Evolutionary conservation across 2,888 invertebrate species (phyloP), one percentile per base, ranked within the genome.

Genomic region (Plagodis pulveraria): DNA sequence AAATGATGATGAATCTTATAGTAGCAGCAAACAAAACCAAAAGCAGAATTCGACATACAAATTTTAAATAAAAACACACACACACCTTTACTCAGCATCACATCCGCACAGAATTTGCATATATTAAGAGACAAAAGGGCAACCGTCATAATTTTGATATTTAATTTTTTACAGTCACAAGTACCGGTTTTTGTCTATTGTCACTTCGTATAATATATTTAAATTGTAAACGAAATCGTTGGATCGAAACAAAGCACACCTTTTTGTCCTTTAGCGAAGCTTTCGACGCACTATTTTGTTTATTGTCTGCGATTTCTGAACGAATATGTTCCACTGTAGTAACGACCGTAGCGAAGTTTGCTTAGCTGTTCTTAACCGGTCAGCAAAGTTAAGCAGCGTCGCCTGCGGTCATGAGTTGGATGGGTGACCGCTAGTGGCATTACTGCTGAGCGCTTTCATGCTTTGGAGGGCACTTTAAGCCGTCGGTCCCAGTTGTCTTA

Each of bases 131-230:
- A 89, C 87, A 89, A 91, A 89, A 81, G 81, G 73, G 70, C 75
- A 81, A 81, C 86, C 86, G 87, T 88, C 86, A 91, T 92, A 92
- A 90, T 90, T 91, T 87, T 85, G 85, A 87, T 90, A 88, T 91
- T 89, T 89, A 90, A 89, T 92, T 91, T 90, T 91, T 87, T 87
- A 89, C 89, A 80, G 84, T 88, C 83, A 89, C 89, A 89, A 91
- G 91, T 91, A 92, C 91, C 89, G 90, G 89, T 89, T 88, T 82
- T 84, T 80, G 80, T 89, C 89, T 89, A 90, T 91, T 91, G 91
- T 91, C 88, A 85, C 84, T 71, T 74, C 78, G 86, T 81, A 84
- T 87, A 86, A 90, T 87, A 87, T 91, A 90, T 92, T 91, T 86
- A 90, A 91, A 91, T 91, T 85, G 80, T 83, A 78, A 91, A 90